Evolutionary conservation across 64 coral and sea anemone species (phyloP), one percentile per base, ranked within the genome.

Genomic region (Acropora yongei): DNA sequence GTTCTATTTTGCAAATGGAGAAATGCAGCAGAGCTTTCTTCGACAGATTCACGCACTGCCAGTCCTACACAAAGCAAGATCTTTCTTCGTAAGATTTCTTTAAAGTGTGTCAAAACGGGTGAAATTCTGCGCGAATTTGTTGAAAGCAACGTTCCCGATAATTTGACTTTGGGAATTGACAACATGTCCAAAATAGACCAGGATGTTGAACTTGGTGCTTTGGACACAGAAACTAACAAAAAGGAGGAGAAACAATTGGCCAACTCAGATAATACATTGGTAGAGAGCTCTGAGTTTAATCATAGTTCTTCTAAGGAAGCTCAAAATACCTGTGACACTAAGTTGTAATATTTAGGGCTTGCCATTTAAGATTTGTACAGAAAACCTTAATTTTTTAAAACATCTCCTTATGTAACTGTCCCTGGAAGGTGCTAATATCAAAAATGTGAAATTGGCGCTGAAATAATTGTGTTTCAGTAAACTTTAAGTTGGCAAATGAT

Each of bases 1-100:
- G 72, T 44, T 43, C 30, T 88, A 14, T 85, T 85, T 72, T 72
- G 48, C 19, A 85, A 71, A 49, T 18, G 82, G 8, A 61, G 72
- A 17, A 44, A 71, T 7, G 40, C 63, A 3, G 65, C 44, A 5
- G 82, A 85, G 8, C 41, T 85, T 72, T 71, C 45, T 71, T 17
- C 44, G 41, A 85, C 7, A 17, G 3, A 8, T 18, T 46, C 65
- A 8, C 44, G 39, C 0, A n/a, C 10, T 4, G 2, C 47, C 47
- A 19, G 45, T 3, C 46, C 44, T 0, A 17, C 18, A 20, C 43
- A 6, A 8, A 85, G 17, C 10, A 16, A 41, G 18, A 46, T 49
- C 5, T 65, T 71, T 6, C 82, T 85, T 4, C 65, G 65, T 39
- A 85, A 71, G 18, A 68, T 46, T 2, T 71, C 65, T 7, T 19